phyloP scores from a whole-genome alignment of 2,113 vertebrate genomes.

The Chaetodon trifascialis region DNA sequence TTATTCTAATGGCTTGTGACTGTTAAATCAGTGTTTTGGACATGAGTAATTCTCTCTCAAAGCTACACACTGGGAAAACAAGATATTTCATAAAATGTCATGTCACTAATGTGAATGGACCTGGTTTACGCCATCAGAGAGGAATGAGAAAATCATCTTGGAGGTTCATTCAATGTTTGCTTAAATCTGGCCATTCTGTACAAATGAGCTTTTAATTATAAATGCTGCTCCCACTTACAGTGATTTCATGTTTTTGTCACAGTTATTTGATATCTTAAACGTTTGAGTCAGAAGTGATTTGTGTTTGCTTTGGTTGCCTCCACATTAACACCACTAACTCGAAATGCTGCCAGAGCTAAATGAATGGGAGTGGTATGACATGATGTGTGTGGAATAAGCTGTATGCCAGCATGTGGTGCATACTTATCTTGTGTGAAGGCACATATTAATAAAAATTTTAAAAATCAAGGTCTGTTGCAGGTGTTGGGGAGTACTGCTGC shows the following conservation, averaged over 20 bases:
- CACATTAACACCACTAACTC: slow-evolving; percentile 12
- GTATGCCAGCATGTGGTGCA: neutral
- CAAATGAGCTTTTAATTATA: slow-evolving; percentile 42
- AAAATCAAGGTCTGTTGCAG: slow-evolving; percentile 1
- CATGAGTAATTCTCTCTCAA: slow-evolving; percentile 56
- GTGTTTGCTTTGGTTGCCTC: neutral
- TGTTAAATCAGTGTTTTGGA: slow-evolving; percentile 51
- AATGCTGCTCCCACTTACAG: slow-evolving; percentile 7
- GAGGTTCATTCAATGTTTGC: slow-evolving; percentile 29
- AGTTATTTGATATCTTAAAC: slow-evolving; percentile 9
- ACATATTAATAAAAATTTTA: neutral
- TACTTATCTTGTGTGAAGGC: neutral
- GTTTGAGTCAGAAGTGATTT: slow-evolving; percentile 16
- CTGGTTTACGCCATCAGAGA: neutral
- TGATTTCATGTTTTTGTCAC: neutral
- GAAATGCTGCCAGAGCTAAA: neutral
- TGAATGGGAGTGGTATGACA: slow-evolving; percentile 5
- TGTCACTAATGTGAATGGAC: slow-evolving; percentile 9
- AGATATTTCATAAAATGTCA: slow-evolving; percentile 35
- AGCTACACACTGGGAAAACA: slow-evolving; percentile 27
- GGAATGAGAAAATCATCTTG: slow-evolving; percentile 23
- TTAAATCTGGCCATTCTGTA: neutral
- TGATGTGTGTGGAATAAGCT: neutral
- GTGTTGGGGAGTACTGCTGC: neutral
- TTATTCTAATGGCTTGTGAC: slow-evolving; percentile 55